phyloP scores from a whole-genome alignment of 2,797 vertebrate genomes.

The Neosalanx taihuensis region DNA sequence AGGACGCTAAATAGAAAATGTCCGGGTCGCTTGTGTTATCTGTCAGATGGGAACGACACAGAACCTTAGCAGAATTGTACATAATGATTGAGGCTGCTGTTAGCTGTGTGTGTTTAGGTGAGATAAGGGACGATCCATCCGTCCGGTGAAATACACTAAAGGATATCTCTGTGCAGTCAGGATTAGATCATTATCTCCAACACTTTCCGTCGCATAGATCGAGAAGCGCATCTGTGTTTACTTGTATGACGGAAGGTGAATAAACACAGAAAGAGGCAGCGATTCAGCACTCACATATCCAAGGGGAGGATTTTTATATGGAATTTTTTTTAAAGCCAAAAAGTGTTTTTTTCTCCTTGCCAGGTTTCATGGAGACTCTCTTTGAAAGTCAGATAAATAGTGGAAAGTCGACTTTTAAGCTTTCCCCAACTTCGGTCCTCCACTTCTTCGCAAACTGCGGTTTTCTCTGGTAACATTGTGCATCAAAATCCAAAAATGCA shows the following conservation, averaged over 20 bases:
- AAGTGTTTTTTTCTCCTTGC: too few relatives aligned
- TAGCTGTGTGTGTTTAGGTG: slow-evolving; percentile 43
- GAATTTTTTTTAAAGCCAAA: background rate
- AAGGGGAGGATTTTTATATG: background rate
- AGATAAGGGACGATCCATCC: slow-evolving; percentile 38
- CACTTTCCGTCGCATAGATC: slow-evolving; percentile 2
- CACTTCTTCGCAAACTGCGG: too few relatives aligned
- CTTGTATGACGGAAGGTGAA: background rate
- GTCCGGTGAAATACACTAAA: background rate
- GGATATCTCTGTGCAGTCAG: slow-evolving; percentile 1
- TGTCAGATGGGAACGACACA: background rate
- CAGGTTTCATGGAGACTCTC: background rate
- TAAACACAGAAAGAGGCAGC: background rate
- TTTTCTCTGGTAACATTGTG: too few relatives aligned
- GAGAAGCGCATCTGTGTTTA: background rate
- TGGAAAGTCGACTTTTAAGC: too few relatives aligned
- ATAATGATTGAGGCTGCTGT: slow-evolving; percentile 17
- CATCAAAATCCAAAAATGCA: too few relatives aligned
- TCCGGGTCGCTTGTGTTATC: background rate
- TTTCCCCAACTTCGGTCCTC: too few relatives aligned
- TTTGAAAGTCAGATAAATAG: background rate
- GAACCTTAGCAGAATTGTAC: background rate
- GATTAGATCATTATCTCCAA: background rate
- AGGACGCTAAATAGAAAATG: background rate
- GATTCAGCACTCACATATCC: background rate